Base-by-base conservation (phyloP, 2,113 vertebrate species). In the Onychorhynchus coronatus region DNA sequence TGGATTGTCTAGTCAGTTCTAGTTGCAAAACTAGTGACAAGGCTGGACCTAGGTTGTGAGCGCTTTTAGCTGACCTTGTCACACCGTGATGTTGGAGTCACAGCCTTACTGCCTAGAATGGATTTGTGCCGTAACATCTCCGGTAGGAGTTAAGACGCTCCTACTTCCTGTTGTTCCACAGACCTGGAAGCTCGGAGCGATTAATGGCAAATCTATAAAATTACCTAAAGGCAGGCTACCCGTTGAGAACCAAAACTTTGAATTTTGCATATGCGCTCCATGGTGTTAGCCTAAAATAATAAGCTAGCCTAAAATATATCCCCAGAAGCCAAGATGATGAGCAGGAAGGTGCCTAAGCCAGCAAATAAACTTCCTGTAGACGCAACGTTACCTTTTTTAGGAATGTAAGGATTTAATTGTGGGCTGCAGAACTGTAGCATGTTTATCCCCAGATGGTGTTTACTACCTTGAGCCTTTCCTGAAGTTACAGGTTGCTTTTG, bases 21-120 rank as follows among this genome's bases (percentile, higher is more conserved):
- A 22, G 12, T 12, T 37, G 58, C 58, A 27, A 13, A 85, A 37
- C 5, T 20, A 9, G 31, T 35, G 31, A 8, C 18, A 17, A 44
- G n/a, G 15, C 28, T 63, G 30, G 23, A 23, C 35, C 24, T 56
- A 2, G 7, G 22, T 71, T 71, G 35, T 17, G 16, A 21, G 37
- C 23, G 0, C 30, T 37, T 59, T 6, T 19, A 20, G 12, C 3
- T 15, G 56, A 9, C 19, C 12, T 30, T 31, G 11, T 25, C 23
- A 3, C 15, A 4, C 56, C 3, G 0, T 6, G 37, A 22, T 3
- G 6, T 6, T 42, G 37, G 50, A 61, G 17, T 42, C 41, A 39
- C 5, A 35, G 24, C 37, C 39, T 39, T 49, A 5, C 28, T 76
- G 42, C 39, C 49, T 27, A 8, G 23, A 42, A 33, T 23, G 41